phyloP scores from a whole-genome alignment of 1,140 invertebrate genomes.

The Acromyrmex echinatior region DNA sequence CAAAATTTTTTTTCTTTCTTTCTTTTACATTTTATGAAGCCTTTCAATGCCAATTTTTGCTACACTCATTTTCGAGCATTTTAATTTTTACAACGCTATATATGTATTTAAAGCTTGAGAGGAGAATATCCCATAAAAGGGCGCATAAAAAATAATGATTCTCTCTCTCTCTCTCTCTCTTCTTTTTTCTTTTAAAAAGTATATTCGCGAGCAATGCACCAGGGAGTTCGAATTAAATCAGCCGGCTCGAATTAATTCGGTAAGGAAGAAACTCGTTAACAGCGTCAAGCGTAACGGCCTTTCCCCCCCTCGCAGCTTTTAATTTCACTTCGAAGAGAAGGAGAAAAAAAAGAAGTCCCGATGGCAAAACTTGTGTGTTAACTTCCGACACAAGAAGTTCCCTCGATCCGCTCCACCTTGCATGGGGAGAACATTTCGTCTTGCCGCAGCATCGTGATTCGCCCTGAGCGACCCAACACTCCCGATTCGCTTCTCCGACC shows the following conservation, averaged over 20 bases:
- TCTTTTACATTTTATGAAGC: too few species aligned
- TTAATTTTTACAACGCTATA: too few species aligned
- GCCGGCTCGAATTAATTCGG: conserved; percentile 34
- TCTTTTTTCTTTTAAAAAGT: background rate
- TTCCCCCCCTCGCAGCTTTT: background rate
- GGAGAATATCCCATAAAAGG: too few species aligned
- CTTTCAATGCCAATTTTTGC: too few species aligned
- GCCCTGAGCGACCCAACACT: conserved; percentile 10
- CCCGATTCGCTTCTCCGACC: conserved; percentile 33
- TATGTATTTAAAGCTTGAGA: too few species aligned
- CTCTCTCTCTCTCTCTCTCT: too few species aligned
- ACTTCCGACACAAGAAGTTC: conserved; percentile 36
- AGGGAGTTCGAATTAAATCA: conserved; percentile 32
- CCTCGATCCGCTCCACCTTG: background rate
- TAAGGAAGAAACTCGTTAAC: conserved; percentile 45
- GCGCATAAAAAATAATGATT: too few species aligned
- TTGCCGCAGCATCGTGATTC: conserved; percentile 19
- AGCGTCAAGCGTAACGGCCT: background rate
- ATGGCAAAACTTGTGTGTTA: conserved; percentile 44
- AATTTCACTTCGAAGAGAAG: background rate
- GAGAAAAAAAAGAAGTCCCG: background rate
- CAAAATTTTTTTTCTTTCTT: too few species aligned
- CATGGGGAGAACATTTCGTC: conserved; percentile 16
- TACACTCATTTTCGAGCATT: too few species aligned
- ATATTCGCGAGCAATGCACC: background rate